phyloP scores from a whole-genome alignment of 2,113 vertebrate genomes.

The Cercopithecus mona region DNA sequence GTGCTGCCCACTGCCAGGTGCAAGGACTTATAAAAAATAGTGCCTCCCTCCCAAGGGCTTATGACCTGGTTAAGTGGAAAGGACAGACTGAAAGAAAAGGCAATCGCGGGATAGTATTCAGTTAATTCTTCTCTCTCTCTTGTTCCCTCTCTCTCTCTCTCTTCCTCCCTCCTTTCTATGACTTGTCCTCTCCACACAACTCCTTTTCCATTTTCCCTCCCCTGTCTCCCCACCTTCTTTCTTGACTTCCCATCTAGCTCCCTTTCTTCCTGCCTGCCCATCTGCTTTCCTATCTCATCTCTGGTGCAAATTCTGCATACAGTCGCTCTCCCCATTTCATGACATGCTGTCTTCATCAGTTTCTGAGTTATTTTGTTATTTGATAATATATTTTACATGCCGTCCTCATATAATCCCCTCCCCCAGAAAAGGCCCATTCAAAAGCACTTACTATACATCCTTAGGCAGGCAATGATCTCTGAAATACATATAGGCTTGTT shows the following conservation, averaged over 20 bases:
- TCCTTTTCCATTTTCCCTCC: not conserved
- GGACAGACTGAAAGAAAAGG: not conserved
- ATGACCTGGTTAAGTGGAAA: not conserved
- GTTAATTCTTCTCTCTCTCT: not conserved
- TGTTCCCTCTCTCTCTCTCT: too few species aligned
- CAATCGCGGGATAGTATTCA: accelerated
- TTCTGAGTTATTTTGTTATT: not conserved
- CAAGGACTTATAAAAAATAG: not conserved
- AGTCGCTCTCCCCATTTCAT: not conserved
- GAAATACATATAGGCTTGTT: not conserved
- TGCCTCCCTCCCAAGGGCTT: not conserved
- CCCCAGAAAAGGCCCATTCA: not conserved
- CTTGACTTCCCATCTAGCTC: not conserved
- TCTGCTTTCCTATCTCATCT: not conserved
- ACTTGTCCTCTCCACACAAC: too few species aligned
- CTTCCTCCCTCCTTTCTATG: not conserved
- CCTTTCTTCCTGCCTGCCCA: not conserved
- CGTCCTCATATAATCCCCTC: not conserved
- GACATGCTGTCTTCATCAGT: not conserved
- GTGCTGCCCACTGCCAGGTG: not conserved
- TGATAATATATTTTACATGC: not conserved
- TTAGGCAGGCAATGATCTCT: not conserved
- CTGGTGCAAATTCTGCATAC: not conserved
- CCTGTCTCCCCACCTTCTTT: not conserved
- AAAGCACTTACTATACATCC: not conserved